A percentile compares a stretch with the other conserved stretches of the same genome.
These are phyloP conservation scores for Gobio occitaniae DNA, from an alignment of 2,797 vertebrate species.

Conservation along the genomic window DNA sequence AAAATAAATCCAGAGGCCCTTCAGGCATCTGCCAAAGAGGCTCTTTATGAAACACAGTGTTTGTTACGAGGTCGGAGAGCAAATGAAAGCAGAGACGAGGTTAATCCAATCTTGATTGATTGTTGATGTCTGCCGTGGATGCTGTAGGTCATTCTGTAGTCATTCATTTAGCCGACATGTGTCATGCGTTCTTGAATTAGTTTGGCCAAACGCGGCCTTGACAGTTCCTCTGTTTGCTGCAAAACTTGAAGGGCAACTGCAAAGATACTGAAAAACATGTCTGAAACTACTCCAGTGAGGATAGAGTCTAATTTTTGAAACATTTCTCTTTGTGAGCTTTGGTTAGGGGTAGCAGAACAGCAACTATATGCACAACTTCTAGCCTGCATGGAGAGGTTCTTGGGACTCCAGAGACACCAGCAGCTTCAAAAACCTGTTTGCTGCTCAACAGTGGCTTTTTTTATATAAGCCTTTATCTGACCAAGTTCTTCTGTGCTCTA, in stretches of 20 bases:
- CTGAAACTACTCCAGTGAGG: background rate
- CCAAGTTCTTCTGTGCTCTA: background rate
- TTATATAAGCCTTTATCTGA: background rate
- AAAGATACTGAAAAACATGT: background rate
- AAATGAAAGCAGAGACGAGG: constrained; percentile 36
- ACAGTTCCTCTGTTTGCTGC: constrained; percentile 15
- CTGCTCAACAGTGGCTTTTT: too few relatives aligned
- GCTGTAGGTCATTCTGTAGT: constrained; percentile 25
- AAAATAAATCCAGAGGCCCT: background rate
- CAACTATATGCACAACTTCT: too few relatives aligned
- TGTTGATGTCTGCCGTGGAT: background rate
- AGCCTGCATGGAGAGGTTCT: too few relatives aligned
- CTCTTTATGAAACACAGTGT: background rate
- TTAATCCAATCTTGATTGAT: constrained; percentile 44
- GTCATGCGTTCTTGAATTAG: background rate
- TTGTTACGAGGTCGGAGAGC: constrained; percentile 36
- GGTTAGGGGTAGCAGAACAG: too few relatives aligned
- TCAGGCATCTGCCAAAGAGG: background rate
- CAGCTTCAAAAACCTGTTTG: too few relatives aligned
- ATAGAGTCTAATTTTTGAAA: background rate
- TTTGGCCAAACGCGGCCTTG: background rate
- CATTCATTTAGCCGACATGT: constrained; percentile 15
- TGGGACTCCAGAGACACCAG: too few relatives aligned
- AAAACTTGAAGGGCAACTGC: background rate
- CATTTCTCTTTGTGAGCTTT: background rate